phyloP scores from a whole-genome alignment of 2,113 vertebrate species.

The Scartelaos histophorus region DNA sequence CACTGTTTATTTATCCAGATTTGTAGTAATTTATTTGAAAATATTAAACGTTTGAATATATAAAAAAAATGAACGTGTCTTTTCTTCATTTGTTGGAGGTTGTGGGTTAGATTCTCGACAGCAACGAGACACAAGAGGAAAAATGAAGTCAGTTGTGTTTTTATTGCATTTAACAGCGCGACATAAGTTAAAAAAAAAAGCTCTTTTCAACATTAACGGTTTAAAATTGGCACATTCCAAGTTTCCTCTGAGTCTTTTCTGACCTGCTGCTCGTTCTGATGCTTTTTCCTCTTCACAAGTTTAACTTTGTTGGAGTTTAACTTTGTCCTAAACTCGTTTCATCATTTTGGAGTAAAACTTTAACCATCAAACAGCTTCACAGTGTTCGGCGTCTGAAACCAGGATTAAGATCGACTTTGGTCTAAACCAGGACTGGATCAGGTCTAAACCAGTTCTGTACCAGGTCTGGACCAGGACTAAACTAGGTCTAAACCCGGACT shows the following conservation, averaged over 20 bases:
- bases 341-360: no score
- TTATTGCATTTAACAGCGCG: background rate
- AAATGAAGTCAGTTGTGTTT: background rate
- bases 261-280: no score
- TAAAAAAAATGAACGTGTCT: background rate
- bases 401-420: background rate
- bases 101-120: background rate
- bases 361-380: no score
- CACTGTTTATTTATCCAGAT: conserved; percentile 64
- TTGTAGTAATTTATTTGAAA: conserved; percentile 68
- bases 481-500: background rate
- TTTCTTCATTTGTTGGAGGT: background rate
- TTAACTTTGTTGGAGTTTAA: no score
- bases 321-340: no score
- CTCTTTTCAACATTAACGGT: background rate
- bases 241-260: background rate
- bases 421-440: background rate
- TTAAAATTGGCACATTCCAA: background rate
- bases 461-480: background rate
- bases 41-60: conserved; percentile 54
- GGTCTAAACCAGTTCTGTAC: background rate
- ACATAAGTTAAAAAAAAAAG: background rate
- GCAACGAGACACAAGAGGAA: background rate
- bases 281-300: no score
- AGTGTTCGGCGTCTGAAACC: no score